These are phyloP conservation scores for Syritta pipiens DNA, from an alignment of 2,888 invertebrate genomes.

Conservation along the genomic window DNA sequence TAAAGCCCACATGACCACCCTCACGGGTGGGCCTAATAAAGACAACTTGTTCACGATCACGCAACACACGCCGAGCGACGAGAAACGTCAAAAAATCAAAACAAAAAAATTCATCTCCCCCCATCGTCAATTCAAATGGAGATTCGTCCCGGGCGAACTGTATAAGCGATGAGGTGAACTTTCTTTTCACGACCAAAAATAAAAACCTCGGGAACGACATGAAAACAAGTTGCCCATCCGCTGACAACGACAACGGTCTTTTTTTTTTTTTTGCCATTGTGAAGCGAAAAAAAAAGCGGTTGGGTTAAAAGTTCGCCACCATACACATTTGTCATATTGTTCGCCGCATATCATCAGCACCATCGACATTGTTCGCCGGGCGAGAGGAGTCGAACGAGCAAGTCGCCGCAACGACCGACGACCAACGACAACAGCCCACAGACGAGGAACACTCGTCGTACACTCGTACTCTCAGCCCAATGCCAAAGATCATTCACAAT, in stretches of 20 bases:
- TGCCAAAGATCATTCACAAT: constrained; percentile 68
- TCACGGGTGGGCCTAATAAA: constrained; percentile 48
- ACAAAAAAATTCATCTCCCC: constrained; percentile 8
- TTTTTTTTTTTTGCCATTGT: constrained; percentile 23
- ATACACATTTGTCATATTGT: constrained; percentile 68
- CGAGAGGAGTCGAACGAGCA: constrained; percentile 7
- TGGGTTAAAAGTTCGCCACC: constrained; percentile 63
- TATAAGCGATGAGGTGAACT: constrained; percentile 49
- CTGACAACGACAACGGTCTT: no score
- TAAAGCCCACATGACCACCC: constrained; percentile 33
- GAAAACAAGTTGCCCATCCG: constrained; percentile 59
- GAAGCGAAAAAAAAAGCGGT: constrained; percentile 4
- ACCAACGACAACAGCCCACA: constrained; percentile 18
- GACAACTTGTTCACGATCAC: constrained; percentile 67
- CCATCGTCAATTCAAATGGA: constrained; percentile 63
- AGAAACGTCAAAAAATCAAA: constrained; percentile 14
- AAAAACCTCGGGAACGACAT: constrained; percentile 45
- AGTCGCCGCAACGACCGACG: constrained; percentile 10
- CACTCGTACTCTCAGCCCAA: constrained; percentile 33
- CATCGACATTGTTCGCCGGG: constrained; percentile 35
- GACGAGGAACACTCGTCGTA: constrained; percentile 49
- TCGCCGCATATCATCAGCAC: constrained; percentile 63
- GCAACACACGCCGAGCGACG: constrained; percentile 47
- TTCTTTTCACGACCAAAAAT: constrained; percentile 66
- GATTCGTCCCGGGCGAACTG: constrained; percentile 51